Conservation (phyloP, 2,888 invertebrate species). For the Lamproptera curius region DNA sequence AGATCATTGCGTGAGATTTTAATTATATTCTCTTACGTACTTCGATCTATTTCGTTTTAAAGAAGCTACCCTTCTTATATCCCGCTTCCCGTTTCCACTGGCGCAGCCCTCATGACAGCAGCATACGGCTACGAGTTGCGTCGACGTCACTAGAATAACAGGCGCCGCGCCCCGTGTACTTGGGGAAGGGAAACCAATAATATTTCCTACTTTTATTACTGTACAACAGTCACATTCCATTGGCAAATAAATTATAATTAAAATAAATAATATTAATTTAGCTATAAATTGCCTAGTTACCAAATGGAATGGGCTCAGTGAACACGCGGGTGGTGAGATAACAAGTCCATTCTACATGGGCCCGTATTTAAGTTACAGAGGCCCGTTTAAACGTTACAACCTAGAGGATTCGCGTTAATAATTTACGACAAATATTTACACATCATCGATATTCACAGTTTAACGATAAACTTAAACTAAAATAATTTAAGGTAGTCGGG, state of each 20-base stretch:
- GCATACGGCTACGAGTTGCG: conserved; percentile 18
- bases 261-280: conserved; percentile 72
- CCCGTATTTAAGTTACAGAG: conserved; percentile 47
- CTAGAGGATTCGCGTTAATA: conserved; percentile 70
- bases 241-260: conserved; percentile 71
- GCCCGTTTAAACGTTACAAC: conserved; percentile 53
- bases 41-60: conserved; percentile 20
- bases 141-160: conserved; percentile 16
- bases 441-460: conserved; percentile 62
- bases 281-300: conserved; percentile 75
- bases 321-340: conserved; percentile 76
- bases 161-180: conserved; percentile 20
- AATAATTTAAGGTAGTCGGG: conserved; percentile 72
- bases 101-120: conserved; percentile 30
- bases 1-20: conserved; percentile 17
- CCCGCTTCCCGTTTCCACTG: conserved; percentile 36
- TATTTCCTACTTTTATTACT: conserved; percentile 67
- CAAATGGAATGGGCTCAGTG: conserved; percentile 73
- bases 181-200: conserved; percentile 47
- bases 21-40: conserved; percentile 12
- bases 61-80: conserved; percentile 50
- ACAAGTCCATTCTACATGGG: conserved; percentile 67
- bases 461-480: conserved; percentile 69
- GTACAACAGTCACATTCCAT: conserved; percentile 76
- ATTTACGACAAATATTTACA: conserved; percentile 75